Evolutionary conservation across 2,888 invertebrate genomes (phyloP).

Genomic region (Leptogaster cylindrica): DNA sequence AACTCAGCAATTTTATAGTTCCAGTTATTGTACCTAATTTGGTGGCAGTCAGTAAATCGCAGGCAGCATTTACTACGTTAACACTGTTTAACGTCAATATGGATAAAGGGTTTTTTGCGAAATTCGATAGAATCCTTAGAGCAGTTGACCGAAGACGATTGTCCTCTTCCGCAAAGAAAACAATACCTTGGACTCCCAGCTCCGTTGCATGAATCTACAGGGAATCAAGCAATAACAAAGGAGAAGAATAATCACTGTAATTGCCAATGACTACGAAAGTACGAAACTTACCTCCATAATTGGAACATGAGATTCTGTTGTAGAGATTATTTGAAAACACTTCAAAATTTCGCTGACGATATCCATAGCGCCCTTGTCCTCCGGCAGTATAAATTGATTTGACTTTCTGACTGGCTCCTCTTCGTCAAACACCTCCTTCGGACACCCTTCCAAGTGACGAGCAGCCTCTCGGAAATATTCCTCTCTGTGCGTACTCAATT

Average conservation of each 20-base stretch:
- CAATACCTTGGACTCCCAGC: slow-evolving; percentile 55
- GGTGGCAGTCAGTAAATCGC: slow-evolving; percentile 55
- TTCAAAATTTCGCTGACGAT: slow-evolving; percentile 57
- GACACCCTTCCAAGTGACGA: slow-evolving; percentile 58
- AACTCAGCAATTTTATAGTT: not conserved
- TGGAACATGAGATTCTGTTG: slow-evolving; percentile 52
- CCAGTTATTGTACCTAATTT: slow-evolving; percentile 50
- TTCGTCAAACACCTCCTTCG: slow-evolving; percentile 59
- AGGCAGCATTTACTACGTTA: slow-evolving; percentile 58
- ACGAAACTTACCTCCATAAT: slow-evolving; percentile 54
- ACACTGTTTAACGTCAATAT: slow-evolving; percentile 56
- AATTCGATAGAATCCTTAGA: slow-evolving; percentile 59
- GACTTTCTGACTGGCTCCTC: slow-evolving; percentile 52
- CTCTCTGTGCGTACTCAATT: slow-evolving; percentile 58
- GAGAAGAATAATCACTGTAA: not conserved
- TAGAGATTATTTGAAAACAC: slow-evolving; percentile 56
- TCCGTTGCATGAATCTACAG: slow-evolving; percentile 18
- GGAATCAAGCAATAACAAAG: not conserved
- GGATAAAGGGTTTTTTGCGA: slow-evolving; percentile 56
- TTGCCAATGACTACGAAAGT: not conserved
- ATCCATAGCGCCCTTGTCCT: slow-evolving; percentile 53
- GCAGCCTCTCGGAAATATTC: slow-evolving; percentile 61
- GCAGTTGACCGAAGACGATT: slow-evolving; percentile 55
- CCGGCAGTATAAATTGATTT: slow-evolving; percentile 56
- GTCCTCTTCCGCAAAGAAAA: slow-evolving; percentile 56